Base-by-base conservation (phyloP, 2,888 invertebrate genomes). In the Pecten maximus region DNA sequence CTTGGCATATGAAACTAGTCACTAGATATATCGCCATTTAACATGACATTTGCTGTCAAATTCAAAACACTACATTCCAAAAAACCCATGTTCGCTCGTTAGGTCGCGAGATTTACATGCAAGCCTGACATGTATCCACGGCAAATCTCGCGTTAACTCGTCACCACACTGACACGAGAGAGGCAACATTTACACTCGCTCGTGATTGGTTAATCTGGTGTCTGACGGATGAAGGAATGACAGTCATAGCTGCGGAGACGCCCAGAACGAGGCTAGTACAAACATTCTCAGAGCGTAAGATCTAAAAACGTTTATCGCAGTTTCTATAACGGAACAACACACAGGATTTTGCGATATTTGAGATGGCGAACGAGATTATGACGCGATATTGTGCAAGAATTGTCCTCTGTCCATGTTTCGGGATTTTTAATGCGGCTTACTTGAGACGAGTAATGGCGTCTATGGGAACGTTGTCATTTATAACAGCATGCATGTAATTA, bases 111-210 rank as follows among this genome's bases (percentile, higher is more conserved):
- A 74, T 35, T 15, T 74, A 35, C 74, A 74, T 74, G 74, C 12
- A 74, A 28, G 8, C 35, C 35, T 35, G 4, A 74, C 74, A 74
- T 28, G 74, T 74, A 74, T 74, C 23, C 74, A 28, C 35, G 74
- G 28, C 35, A 74, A 74, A 74, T 74, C 35, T 74, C 74, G 74
- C 74, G 74, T 74, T 35, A 74, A 74, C 74, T 35, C 35, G 74
- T 74, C 74, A 74, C 28, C 74, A 74, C 6, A 35, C 74, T 28
- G 74, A 74, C 74, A 74, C 28, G 28, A 35, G 35, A 74, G 35
- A 10, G 4, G 35, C 35, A 74, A 35, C 74, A 35, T 74, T 74
- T 74, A 74, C 74, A 35, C 8, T 28, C 74, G 3, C 35, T 28
- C 35, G 74, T 74, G 12, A 16, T 74, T 28, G 74, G 74, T 74